Conservation (phyloP, 2,888 invertebrate genomes). For the Pilophorus perplexus region DNA sequence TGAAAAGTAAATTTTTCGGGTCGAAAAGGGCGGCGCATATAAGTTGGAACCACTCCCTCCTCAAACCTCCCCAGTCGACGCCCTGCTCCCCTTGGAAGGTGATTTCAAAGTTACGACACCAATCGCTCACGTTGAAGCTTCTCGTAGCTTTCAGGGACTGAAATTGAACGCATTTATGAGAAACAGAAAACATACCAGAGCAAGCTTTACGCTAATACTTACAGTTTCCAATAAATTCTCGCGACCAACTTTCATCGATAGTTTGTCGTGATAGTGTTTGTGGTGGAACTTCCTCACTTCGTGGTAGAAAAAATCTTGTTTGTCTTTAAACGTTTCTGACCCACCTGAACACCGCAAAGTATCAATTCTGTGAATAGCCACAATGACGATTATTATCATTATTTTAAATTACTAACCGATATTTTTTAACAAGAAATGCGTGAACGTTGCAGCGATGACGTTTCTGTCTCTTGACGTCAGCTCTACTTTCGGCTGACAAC, state of each 20-base stretch:
- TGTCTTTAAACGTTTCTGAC: constrained; percentile 87
- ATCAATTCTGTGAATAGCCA: not conserved
- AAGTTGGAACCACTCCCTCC: constrained; percentile 92
- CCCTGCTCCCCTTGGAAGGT: constrained; percentile 93
- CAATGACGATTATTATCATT: not conserved
- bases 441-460: constrained; percentile 89
- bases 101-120: constrained; percentile 93
- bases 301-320: constrained; percentile 75
- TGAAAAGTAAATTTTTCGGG: constrained; percentile 76
- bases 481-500: constrained; percentile 82
- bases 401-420: constrained; percentile 59
- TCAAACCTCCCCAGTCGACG: constrained; percentile 90
- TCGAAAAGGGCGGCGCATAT: constrained; percentile 86
- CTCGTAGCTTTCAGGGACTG: constrained; percentile 80
- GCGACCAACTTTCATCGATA: constrained; percentile 76
- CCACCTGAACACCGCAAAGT: constrained; percentile 62
- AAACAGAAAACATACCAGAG: too few species aligned
- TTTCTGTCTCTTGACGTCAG: constrained; percentile 81
- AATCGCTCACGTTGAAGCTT: constrained; percentile 81
- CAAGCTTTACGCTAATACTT: too few species aligned
- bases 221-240: constrained; percentile 77
- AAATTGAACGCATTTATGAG: constrained; percentile 49
- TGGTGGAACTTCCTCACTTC: constrained; percentile 81
- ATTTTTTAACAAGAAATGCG: constrained; percentile 85
- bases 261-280: constrained; percentile 82